Evolutionary conservation across 2,113 vertebrate species (phyloP).

Genomic region (Danionella cerebrum): DNA sequence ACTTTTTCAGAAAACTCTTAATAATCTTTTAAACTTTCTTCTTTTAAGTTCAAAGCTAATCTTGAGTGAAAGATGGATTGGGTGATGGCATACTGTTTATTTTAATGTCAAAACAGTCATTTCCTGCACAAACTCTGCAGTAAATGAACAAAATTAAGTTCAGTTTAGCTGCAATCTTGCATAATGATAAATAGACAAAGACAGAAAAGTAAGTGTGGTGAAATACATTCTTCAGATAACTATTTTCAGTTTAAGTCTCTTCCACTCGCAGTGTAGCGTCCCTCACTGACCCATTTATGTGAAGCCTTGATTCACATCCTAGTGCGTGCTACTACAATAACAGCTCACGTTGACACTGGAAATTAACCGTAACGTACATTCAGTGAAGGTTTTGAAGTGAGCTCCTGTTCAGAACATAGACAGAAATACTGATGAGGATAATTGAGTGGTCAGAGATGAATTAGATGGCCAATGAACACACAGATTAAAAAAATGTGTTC

Average conservation of each 20-base stretch:
- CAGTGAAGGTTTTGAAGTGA: slow-evolving; percentile 16
- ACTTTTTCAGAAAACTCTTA: neutral
- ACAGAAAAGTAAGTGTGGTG: neutral
- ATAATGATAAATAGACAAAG: neutral
- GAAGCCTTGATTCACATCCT: slow-evolving; percentile 9
- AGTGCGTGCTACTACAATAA: slow-evolving; percentile 31
- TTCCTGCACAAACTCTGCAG: slow-evolving; percentile 12
- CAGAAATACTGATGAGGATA: slow-evolving; percentile 17
- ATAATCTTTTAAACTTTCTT: neutral
- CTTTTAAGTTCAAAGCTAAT: neutral
- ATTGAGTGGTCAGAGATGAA: slow-evolving; percentile 28
- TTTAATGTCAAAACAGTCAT: neutral
- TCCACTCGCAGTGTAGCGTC: neutral
- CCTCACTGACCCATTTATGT: slow-evolving; percentile 16
- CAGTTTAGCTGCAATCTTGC: neutral
- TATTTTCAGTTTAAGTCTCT: slow-evolving; percentile 28
- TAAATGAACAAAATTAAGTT: neutral
- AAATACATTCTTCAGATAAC: slow-evolving; percentile 23
- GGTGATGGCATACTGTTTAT: neutral
- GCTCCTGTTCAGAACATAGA: slow-evolving; percentile 18
- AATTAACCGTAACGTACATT: slow-evolving; percentile 28
- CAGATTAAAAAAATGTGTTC: no score
- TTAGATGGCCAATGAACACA: no score
- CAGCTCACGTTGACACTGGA: slow-evolving; percentile 17
- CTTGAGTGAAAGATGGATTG: neutral